Conservation (phyloP, 1,140 invertebrate species). For the Philotrypesis tridentata region DNA sequence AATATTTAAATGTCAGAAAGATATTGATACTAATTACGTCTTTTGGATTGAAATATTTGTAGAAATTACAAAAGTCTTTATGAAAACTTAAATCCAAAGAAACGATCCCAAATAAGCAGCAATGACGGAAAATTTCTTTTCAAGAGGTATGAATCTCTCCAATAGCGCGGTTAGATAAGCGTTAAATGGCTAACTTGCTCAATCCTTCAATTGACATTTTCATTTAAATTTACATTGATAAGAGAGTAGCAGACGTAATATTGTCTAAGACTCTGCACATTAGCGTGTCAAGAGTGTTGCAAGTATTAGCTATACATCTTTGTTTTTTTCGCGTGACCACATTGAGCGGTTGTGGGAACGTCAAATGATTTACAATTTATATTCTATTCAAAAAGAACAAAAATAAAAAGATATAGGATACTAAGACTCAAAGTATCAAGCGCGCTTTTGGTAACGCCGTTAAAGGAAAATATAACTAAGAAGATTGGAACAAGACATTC, state of each 20-base stretch:
- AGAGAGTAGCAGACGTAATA: conserved; percentile 22
- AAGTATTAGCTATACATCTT: conserved; percentile 28
- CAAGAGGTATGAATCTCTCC: not conserved
- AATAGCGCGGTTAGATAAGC: not conserved
- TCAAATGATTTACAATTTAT: conserved; percentile 10
- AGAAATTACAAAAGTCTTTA: conserved; percentile 8
- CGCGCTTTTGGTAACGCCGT: conserved; percentile 32
- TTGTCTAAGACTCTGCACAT: conserved; percentile 30
- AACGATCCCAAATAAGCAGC: not conserved
- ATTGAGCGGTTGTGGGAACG: not conserved
- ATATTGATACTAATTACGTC: not conserved
- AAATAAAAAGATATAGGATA: not conserved
- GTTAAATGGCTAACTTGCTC: not conserved
- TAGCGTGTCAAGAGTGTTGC: conserved; percentile 10
- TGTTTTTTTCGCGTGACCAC: conserved; percentile 18
- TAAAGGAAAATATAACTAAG: conserved; percentile 41
- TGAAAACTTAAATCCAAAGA: conserved; percentile 23
- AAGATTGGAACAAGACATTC: conserved; percentile 41
- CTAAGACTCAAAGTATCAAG: conserved; percentile 17
- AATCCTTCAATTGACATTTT: conserved; percentile 32
- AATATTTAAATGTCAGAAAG: conserved; percentile 25
- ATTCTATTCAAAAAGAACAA: not conserved
- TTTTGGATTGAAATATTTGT: not conserved
- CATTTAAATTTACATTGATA: conserved; percentile 33
- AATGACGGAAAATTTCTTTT: conserved; percentile 1